These are phyloP conservation scores for Petrosia ficiformis DNA, from an alignment of 37 sponge, comb jelly and placozoan species.

Conservation along the genomic window DNA sequence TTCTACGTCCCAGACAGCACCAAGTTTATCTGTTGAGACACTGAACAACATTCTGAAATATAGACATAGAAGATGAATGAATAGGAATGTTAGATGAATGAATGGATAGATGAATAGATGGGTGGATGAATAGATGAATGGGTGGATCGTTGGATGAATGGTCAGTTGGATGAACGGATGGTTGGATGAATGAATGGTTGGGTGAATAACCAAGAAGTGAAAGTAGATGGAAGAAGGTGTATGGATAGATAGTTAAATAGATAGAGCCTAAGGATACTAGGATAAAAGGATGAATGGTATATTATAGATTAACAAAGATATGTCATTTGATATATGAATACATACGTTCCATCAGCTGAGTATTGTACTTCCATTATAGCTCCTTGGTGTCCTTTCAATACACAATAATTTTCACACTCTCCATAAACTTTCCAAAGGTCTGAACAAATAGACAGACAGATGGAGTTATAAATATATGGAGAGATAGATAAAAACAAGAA, in stretches of 20 bases:
- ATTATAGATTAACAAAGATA: background rate
- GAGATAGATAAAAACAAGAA: too few species aligned
- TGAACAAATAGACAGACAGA: slow-evolving; percentile 1
- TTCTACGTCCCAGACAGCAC: slow-evolving; percentile 94
- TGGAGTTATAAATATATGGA: background rate
- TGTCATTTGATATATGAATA: too few species aligned
- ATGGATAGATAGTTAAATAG: slow-evolving; percentile 1
- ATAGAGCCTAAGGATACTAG: background rate
- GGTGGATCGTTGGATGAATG: too few species aligned
- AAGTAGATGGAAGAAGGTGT: background rate
- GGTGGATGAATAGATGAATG: too few species aligned
- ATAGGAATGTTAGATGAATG: background rate
- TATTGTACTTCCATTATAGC: slow-evolving; percentile 85
- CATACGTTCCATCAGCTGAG: slow-evolving; percentile 85
- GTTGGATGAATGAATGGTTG: background rate
- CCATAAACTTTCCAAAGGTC: slow-evolving; percentile 99
- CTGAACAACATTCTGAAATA: slow-evolving; percentile 67
- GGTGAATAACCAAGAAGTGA: background rate
- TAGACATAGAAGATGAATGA: background rate
- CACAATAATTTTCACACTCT: slow-evolving; percentile 96
- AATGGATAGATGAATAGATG: too few species aligned
- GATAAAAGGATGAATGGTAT: background rate
- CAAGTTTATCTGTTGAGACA: slow-evolving; percentile 85
- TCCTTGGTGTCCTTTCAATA: slow-evolving; percentile 83
- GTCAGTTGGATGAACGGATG: background rate